These are phyloP conservation scores for Stenichneumon culpator DNA, from an alignment of 2,888 invertebrate species.

Conservation along the genomic window DNA sequence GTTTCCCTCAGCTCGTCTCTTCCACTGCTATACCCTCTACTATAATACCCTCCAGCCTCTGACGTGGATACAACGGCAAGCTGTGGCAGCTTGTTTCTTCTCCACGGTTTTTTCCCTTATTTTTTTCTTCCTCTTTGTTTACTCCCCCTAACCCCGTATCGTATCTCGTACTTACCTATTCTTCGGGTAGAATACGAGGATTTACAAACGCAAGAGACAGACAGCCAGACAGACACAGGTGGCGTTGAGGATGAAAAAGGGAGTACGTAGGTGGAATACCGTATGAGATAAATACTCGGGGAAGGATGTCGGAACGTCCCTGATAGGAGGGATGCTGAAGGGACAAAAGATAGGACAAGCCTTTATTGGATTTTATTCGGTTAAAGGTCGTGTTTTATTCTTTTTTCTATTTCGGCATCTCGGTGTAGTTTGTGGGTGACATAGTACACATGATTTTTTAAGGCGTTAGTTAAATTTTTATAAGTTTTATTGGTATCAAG, in stretches of 20 bases:
- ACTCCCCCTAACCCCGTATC: conserved; percentile 3
- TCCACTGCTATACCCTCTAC: conserved; percentile 43
- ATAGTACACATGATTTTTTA: not conserved
- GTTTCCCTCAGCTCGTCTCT: conserved; percentile 62
- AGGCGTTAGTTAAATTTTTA: not conserved
- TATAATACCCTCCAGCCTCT: conserved; percentile 50
- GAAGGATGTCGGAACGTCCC: not conserved
- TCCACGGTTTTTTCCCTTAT: not conserved
- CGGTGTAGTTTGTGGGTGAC: not conserved
- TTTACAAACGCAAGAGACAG: conserved; percentile 57
- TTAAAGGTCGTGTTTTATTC: not conserved
- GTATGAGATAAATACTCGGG: conserved; percentile 11
- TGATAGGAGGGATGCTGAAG: not conserved
- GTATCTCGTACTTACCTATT: conserved; percentile 20
- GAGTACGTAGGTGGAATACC: conserved; percentile 31
- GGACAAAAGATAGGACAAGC: conserved; percentile 1
- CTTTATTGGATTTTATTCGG: conserved; percentile 2
- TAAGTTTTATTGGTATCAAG: not conserved
- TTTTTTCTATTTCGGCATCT: not conserved
- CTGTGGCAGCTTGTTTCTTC: conserved; percentile 25
- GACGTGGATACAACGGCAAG: conserved; percentile 52
- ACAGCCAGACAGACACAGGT: conserved; percentile 47
- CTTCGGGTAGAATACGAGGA: conserved; percentile 46
- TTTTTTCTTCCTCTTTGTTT: conserved; percentile 13
- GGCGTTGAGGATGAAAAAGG: conserved; percentile 35